Percentiles rank a stretch among this genome's conserved stretches.
These are phyloP conservation scores for Caenorhabditis sp. DNA, from an alignment of 2,888 invertebrate species.

Conservation along the genomic window DNA sequence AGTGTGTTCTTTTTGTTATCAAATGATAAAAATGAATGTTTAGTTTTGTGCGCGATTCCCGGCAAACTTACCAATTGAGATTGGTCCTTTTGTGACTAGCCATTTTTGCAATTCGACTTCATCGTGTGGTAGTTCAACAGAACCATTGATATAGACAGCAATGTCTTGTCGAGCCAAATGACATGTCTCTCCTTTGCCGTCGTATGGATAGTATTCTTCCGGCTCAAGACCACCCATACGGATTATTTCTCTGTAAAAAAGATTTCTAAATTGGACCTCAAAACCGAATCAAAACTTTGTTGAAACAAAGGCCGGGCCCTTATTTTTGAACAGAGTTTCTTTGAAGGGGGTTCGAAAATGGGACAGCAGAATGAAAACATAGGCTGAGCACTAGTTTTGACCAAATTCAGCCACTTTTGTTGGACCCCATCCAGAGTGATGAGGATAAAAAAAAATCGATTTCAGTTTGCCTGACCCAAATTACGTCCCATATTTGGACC, in stretches of 20 bases:
- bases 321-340: no score
- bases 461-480: no score
- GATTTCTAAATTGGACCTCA: not conserved
- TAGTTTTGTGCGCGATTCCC: not conserved
- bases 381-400: no score
- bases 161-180: slow-evolving; percentile 52
- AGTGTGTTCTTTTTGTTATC: slow-evolving; percentile 15
- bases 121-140: slow-evolving; percentile 64
- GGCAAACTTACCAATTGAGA: slow-evolving; percentile 65
- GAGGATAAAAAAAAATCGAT: no score
- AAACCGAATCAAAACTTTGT: no score
- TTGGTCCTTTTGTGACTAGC: slow-evolving; percentile 68
- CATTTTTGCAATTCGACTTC: slow-evolving; percentile 66
- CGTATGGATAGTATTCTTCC: slow-evolving; percentile 90
- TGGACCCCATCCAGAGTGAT: no score
- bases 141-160: slow-evolving; percentile 68
- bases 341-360: no score
- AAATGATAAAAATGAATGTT: slow-evolving; percentile 9
- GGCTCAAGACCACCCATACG: slow-evolving; percentile 85
- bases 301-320: no score
- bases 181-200: slow-evolving; percentile 60
- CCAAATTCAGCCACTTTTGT: no score
- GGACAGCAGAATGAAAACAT: no score
- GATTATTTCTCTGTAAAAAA: slow-evolving; percentile 65
- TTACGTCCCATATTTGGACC: no score